Conservation (phyloP, 2,113 vertebrate species). For the Thermophis baileyi region DNA sequence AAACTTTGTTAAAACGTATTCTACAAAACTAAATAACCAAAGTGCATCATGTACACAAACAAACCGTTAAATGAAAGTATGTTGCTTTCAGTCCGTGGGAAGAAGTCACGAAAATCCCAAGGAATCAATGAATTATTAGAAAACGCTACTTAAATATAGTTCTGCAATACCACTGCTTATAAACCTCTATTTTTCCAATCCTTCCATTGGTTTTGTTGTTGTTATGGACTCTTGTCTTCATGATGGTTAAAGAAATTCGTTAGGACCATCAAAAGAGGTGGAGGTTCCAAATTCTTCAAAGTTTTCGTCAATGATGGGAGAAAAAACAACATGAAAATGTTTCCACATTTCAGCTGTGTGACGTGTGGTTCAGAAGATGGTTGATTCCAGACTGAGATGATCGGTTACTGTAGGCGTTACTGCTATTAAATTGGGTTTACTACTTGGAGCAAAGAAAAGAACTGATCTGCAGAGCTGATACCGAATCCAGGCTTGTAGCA, state of each 20-base stretch:
- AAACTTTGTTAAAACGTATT: background rate
- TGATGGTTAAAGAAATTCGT: background rate
- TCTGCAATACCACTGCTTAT: background rate
- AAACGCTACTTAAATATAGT: background rate
- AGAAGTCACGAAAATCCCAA: background rate
- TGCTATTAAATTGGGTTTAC: background rate
- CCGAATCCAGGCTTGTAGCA: background rate
- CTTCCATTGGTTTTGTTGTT: background rate
- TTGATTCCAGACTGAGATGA: background rate
- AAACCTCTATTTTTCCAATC: background rate
- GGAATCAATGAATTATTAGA: background rate
- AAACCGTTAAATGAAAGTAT: background rate
- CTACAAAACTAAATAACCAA: background rate
- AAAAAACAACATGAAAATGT: background rate
- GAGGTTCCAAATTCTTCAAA: background rate
- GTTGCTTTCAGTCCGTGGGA: background rate
- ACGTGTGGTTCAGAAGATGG: background rate
- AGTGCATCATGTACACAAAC: background rate
- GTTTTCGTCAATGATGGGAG: background rate
- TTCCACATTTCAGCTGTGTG: background rate
- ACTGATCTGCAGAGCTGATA: background rate
- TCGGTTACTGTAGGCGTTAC: background rate
- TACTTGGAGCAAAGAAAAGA: background rate
- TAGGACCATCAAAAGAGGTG: background rate
- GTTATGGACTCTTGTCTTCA: background rate